Conservation (phyloP, 2,113 vertebrate species). For the Ellobius talpinus region DNA sequence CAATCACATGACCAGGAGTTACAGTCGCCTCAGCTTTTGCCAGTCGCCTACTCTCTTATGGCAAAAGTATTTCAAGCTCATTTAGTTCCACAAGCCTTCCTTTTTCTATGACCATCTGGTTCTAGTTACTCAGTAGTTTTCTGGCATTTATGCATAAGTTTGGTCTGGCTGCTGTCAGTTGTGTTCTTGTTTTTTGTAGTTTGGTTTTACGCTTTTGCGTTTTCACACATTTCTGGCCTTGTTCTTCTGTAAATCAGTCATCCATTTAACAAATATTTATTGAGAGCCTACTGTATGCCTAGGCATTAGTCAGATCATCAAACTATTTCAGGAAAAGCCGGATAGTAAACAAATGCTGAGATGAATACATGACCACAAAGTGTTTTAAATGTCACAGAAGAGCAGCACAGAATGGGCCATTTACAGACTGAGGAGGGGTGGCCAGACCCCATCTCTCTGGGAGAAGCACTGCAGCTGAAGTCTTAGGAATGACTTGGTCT, state of each 20-base stretch:
- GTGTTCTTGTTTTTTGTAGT: slow-evolving; percentile 65
- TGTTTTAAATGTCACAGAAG: neutral
- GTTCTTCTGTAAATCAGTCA: slow-evolving; percentile 65
- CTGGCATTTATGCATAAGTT: slow-evolving; percentile 49
- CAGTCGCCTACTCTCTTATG: neutral
- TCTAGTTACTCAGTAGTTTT: slow-evolving; percentile 59
- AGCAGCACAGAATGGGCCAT: neutral
- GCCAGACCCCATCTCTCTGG: neutral
- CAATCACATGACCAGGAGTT: neutral
- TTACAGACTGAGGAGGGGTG: neutral
- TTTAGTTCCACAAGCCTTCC: neutral
- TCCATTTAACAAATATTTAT: slow-evolving; percentile 70
- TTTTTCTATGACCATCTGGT: slow-evolving; percentile 62
- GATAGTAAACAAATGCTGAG: neutral
- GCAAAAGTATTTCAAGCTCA: neutral
- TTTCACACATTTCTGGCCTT: slow-evolving; percentile 77
- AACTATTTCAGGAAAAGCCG: neutral
- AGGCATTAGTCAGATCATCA: neutral
- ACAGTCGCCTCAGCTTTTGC: neutral
- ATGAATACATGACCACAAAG: neutral
- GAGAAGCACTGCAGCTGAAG: neutral
- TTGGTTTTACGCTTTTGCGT: slow-evolving; percentile 77
- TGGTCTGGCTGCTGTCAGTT: slow-evolving; percentile 49
- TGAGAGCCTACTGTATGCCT: slow-evolving; percentile 14
- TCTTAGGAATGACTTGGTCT: neutral